Evolutionary conservation across 2,797 vertebrate species (phyloP).

Genomic region (Epinephelus awoara): DNA sequence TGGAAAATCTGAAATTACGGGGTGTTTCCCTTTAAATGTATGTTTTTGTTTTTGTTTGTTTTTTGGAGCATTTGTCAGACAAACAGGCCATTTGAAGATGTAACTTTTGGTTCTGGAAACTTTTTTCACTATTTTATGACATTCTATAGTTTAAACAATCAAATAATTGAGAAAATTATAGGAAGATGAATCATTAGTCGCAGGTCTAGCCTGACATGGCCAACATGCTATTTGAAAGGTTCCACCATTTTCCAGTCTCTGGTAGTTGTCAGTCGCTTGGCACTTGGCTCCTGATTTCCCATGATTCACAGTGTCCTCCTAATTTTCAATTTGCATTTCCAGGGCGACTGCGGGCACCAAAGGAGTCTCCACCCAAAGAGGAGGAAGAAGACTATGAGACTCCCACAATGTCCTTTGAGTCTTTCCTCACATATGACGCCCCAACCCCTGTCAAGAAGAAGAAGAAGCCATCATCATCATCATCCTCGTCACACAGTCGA

Average conservation of each 20-base stretch:
- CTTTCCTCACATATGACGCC: slow-evolving; percentile 96
- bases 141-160: no score
- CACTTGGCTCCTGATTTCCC: not conserved
- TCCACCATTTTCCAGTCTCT: not conserved
- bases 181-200: not conserved
- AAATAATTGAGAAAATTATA: not conserved
- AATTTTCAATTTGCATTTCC: slow-evolving; percentile 25
- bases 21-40: no score
- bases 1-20: no score
- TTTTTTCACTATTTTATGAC: not conserved
- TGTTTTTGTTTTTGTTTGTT: no score
- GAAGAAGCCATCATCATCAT: slow-evolving; percentile 77
- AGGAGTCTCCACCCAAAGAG: slow-evolving; percentile 71
- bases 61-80: no score
- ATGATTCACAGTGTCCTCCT: not conserved
- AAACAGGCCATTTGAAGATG: no score
- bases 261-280: not conserved
- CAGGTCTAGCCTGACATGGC: not conserved
- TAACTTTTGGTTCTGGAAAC: no score
- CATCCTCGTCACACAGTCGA: slow-evolving; percentile 73
- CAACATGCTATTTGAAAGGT: not conserved
- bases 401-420: slow-evolving; percentile 98
- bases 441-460: slow-evolving; percentile 93
- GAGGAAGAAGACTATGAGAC: slow-evolving; percentile 88
- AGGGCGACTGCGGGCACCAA: slow-evolving; percentile 75